Evolutionary conservation across 2,113 vertebrate species (phyloP), one percentile per base, ranked within the genome.

Genomic region (Ictalurus furcatus): DNA sequence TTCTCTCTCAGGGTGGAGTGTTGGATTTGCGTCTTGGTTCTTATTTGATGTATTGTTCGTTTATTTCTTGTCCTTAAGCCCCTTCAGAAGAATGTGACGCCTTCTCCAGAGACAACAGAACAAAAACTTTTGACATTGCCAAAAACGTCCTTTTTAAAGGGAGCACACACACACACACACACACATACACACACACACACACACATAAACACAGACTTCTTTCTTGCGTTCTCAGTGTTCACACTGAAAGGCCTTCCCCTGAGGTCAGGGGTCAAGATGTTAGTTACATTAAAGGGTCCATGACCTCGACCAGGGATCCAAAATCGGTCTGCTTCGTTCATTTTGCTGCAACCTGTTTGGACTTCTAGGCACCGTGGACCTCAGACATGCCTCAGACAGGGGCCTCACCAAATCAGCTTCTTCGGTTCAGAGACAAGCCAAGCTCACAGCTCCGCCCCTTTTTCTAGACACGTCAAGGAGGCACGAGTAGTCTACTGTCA

Each of bases 1-100:
- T 16, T 86, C 63, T 69, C 17, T 86, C 87, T 86, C 88, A 88
- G 91, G 88, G 90, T 92, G 89, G 91, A 85, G 91, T 90, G 88
- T 81, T 90, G 80, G 79, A 84, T 89, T 80, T 85, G 86, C 82
- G 61, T 58, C 82, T 59, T 25, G 83, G 37, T 74, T 71, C 14
- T 73, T 28, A 59, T 76, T 84, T 25, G 23, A 58, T 88, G 44
- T 87, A 59, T 79, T 88, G 61, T 84, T 37, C 0, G 52, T 88
- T 59, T 4, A 52, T 73, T 80, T 52, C 17, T 52, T 34, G 44
- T 79, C 89, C 48, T 73, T 52, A 81, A 21, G 0, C 85, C 58
- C 58, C n/a, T 63, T 83, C 34, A 81, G 48, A 65, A 86, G 91
- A 92, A 92, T 92, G 91, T 92, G 90, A 90, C 40, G 17, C 74